Percentiles rank a stretch among this genome's conserved stretches.
phyloP scores from a whole-genome alignment of 2,888 invertebrate species.

The Chloromyia formosa region DNA sequence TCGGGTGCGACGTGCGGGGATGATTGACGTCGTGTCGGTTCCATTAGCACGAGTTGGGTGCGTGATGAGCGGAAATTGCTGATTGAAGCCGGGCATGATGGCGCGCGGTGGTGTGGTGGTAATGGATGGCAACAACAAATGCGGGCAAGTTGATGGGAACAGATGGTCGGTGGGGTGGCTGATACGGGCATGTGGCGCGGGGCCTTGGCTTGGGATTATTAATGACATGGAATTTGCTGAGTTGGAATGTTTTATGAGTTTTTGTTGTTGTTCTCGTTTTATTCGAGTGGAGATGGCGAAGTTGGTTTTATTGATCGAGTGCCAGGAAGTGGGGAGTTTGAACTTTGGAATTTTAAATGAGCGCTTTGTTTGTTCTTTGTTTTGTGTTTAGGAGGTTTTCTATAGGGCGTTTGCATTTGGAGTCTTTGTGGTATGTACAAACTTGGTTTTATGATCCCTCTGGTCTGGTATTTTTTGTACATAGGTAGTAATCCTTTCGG shows the following conservation, averaged over 20 bases:
- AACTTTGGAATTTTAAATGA: constrained; percentile 27
- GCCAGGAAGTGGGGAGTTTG: constrained; percentile 5
- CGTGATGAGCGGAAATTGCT: constrained; percentile 35
- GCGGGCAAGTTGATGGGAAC: constrained; percentile 13
- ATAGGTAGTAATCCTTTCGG: no score
- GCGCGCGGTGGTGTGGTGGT: no score
- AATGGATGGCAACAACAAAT: constrained; percentile 4
- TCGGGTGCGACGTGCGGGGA: constrained; percentile 13
- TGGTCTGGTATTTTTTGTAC: no score
- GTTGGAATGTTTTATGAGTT: constrained; percentile 11
- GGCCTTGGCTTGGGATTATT: constrained; percentile 28
- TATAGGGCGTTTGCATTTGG: no score
- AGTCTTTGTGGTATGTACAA: no score
- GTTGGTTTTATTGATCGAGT: constrained; percentile 9
- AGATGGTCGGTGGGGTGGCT: not conserved
- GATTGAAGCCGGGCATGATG: not conserved
- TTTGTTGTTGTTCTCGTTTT: no score
- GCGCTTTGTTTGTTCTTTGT: constrained; percentile 1
- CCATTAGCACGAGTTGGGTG: constrained; percentile 13
- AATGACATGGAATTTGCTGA: constrained; percentile 6
- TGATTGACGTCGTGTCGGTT: no score
- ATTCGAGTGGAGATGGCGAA: no score
- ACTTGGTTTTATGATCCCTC: no score
- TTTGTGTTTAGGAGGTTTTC: no score
- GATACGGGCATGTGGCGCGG: no score